phyloP scores from a whole-genome alignment of 2,888 invertebrate species.

The Luperina testacea region DNA sequence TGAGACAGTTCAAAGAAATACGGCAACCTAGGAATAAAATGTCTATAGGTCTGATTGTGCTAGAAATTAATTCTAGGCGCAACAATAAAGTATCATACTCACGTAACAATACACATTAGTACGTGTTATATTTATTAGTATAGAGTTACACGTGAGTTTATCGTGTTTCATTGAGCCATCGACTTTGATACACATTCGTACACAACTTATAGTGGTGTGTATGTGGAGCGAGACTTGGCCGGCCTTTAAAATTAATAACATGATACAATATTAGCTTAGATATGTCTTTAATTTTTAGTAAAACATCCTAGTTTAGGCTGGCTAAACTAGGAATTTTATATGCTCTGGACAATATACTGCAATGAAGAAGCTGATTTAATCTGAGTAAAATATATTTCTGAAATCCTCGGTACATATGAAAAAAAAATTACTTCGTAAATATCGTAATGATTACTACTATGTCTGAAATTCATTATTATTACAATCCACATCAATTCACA shows the following conservation, averaged over 20 bases:
- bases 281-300: not conserved
- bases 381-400: not conserved
- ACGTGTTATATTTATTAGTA: slow-evolving; percentile 50
- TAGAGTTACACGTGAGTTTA: slow-evolving; percentile 46
- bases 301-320: too few species aligned
- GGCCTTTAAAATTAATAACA: not conserved
- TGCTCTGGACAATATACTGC: not conserved
- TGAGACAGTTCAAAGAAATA: not conserved
- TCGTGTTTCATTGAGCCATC: slow-evolving; percentile 50
- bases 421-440: not conserved
- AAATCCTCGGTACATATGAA: not conserved
- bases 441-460: not conserved
- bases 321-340: too few species aligned
- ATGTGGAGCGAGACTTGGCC: slow-evolving; percentile 1
- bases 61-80: slow-evolving; percentile 1
- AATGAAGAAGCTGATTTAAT: not conserved
- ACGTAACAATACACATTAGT: slow-evolving; percentile 39
- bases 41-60: not conserved
- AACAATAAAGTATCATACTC: slow-evolving; percentile 6
- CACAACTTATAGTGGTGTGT: slow-evolving; percentile 10
- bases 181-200: slow-evolving; percentile 29
- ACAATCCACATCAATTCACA: not conserved
- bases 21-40: not conserved
- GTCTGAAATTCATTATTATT: not conserved
- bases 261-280: not conserved